Evolutionary conservation across 1,140 invertebrate species (phyloP), one percentile per base, ranked within the genome.

Genomic region (Anagrus nilaparvatae): DNA sequence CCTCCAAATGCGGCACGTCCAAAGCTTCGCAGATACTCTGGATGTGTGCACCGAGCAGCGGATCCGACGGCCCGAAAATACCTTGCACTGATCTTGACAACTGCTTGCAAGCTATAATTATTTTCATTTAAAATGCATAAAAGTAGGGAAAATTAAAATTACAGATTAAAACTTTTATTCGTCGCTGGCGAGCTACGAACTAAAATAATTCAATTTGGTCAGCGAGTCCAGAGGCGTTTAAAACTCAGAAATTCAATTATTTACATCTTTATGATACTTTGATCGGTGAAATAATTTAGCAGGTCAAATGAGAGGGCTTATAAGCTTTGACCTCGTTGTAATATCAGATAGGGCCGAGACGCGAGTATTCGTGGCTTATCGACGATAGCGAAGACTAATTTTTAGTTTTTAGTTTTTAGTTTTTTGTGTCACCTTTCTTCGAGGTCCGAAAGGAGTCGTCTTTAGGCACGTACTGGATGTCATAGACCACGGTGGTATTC

Each of bases 361-460:
- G n/a, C n/a, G n/a, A n/a, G n/a, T 17, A 45, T 24, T 31, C 46
- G 42, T 54, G 48, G 32, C 35, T 52, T 54, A 50, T 52, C 48
- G 34, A 19, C 25, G 14, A 10, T 8, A 13, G 25, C 46, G 14
- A 32, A n/a, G n/a, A n/a, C n/a, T n/a, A n/a, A n/a, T n/a, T n/a
- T n/a, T n/a, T n/a, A n/a, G n/a, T n/a, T n/a, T n/a, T n/a, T n/a
- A n/a, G n/a, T n/a, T n/a, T n/a, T n/a, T n/a, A n/a, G n/a, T n/a
- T n/a, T n/a, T n/a, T n/a, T n/a, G n/a, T n/a, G n/a, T 38, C 19
- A 92, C 88, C 88, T 78, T 87, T 89, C 58, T 92, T 93, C 8
- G 87, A 84, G n/a, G 87, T 83, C 51, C 83, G 75, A 61, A 94
- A 94, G 18, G 84, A 87, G 65, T 94, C 88, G 53, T 85, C 82